Base-by-base conservation (phyloP, 2,113 vertebrate genomes). In the Romanogobio albipinnatus region DNA sequence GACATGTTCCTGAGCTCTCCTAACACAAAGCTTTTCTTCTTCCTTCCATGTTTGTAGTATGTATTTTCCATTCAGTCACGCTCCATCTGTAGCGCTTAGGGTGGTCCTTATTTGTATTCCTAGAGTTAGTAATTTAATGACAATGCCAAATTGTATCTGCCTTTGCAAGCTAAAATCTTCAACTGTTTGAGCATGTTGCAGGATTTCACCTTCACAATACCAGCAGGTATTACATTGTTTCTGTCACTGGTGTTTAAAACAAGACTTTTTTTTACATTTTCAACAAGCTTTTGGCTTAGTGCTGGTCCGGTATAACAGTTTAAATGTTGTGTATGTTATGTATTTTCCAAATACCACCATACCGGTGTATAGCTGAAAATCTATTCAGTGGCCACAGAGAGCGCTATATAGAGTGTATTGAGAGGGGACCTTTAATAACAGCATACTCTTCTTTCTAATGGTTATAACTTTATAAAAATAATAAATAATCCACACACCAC, bases 121-220 rank as follows among this genome's bases (percentile, higher is more conserved):
- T 14, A 1, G 62, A 74, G 85, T 75, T 86, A 84, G 70, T 79
- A 58, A 79, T 88, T 84, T 86, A 82, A 82, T 84, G 82, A 86
- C 84, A 84, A 88, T 82, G 78, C 66, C 82, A 84, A 26, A 75
- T 83, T 86, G 82, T 74, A 66, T 82, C 62, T 76, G 43, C 58
- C 39, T 64, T 78, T 56, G 47, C 29, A 17, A 71, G 19, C 80
- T 81, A 45, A 36, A 81, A 68, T 68, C 17, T 14, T 58, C 4
- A 26, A 58, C 66, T 71, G 80, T 81, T 36, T 71, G 66, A 82
- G 80, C 62, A 53, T 82, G 80, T 82, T 70, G 45, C 79, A 22
- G 26, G 19, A 68, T 66, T 79, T 29, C 39, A 62, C n/a, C 58
- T 61, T 62, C n/a, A 24, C 59, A 47, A 47, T 29, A 43, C 58